Evolutionary conservation across 1,140 invertebrate genomes (phyloP).

Genomic region (Drosophila pandora): DNA sequence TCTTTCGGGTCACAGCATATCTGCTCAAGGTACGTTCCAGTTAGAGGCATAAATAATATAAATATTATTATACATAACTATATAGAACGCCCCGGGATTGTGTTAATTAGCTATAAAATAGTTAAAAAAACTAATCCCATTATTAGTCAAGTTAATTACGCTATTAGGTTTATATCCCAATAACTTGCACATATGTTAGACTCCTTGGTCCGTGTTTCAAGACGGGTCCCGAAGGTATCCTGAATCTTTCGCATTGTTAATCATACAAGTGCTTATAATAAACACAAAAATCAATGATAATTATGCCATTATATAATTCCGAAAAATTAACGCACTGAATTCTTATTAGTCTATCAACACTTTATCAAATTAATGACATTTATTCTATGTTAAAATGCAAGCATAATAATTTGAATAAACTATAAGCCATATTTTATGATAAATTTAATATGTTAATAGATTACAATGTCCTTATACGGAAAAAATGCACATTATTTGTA

Average conservation of each 20-base stretch:
- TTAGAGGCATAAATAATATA: slow-evolving; percentile 52
- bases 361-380: no score
- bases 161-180: slow-evolving; percentile 49
- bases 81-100: slow-evolving; percentile 63
- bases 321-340: no score
- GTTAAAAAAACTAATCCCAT: slow-evolving; percentile 22
- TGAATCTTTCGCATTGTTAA: slow-evolving; percentile 13
- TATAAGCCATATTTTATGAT: no score
- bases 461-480: no score
- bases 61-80: slow-evolving; percentile 3
- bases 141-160: slow-evolving; percentile 26
- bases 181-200: slow-evolving; percentile 90
- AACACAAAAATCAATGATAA: no score
- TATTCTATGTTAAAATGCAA: no score
- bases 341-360: no score
- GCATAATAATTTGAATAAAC: no score
- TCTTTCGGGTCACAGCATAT: slow-evolving; percentile 84
- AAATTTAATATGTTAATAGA: no score
- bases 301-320: no score
- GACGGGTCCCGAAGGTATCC: slow-evolving; percentile 86
- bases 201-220: slow-evolving; percentile 98
- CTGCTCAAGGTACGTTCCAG: slow-evolving; percentile 85
- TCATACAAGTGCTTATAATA: neutral
- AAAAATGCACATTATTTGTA: no score
- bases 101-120: slow-evolving; percentile 39